A percentile compares a stretch with the other conserved stretches of the same genome.
These are phyloP conservation scores for Nycticorax nycticorax DNA, from an alignment of 2,113 vertebrate genomes.

Conservation along the genomic window DNA sequence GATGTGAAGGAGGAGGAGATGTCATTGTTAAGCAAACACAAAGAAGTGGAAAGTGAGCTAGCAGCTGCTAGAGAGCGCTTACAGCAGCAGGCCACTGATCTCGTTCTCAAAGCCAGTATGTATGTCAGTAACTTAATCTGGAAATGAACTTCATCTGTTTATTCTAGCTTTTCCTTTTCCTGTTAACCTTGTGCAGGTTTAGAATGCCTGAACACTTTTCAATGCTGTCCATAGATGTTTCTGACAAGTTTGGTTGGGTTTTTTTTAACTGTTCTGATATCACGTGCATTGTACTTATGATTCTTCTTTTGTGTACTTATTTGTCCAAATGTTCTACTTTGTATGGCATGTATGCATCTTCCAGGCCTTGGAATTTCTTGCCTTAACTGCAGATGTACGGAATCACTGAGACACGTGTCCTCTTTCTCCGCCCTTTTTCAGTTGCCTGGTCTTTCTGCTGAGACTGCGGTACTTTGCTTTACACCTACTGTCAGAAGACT, in stretches of 20 bases:
- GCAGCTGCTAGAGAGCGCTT: slow-evolving; percentile 90
- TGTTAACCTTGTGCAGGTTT: background rate
- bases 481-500: background rate
- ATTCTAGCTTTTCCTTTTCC: background rate
- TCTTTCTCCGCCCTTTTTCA: background rate
- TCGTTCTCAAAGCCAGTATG: slow-evolving; percentile 98
- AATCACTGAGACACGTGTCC: background rate
- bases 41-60: slow-evolving; percentile 94
- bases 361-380: background rate
- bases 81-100: slow-evolving; percentile 95
- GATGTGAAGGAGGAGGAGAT: slow-evolving; percentile 93
- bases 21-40: slow-evolving; percentile 93
- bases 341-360: accelerated
- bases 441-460: background rate
- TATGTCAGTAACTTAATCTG: slow-evolving; percentile 52
- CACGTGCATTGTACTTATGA: accelerated
- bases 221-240: background rate
- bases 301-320: background rate
- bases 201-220: background rate
- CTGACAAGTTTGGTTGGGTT: background rate
- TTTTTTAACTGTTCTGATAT: background rate
- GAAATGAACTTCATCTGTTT: background rate
- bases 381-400: background rate
- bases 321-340: background rate
- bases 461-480: background rate